Evolutionary conservation across 2,113 vertebrate species (phyloP).

Genomic region (Lophius piscatorius): DNA sequence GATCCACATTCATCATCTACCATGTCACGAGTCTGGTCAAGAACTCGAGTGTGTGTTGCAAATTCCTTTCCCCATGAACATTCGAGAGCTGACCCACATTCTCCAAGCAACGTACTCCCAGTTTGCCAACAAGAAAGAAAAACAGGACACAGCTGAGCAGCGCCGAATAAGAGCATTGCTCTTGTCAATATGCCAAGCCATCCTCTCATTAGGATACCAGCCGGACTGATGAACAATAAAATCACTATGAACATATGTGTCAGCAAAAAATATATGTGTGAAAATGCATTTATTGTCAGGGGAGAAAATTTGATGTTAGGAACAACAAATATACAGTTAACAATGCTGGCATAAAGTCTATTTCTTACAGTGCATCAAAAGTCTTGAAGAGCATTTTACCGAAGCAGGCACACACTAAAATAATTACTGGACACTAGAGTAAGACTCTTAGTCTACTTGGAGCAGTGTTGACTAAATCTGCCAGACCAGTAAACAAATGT

Average conservation of each 20-base stretch:
- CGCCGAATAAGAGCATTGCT: conserved; percentile 23
- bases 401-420: conserved; percentile 28
- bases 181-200: conserved; percentile 14
- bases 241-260: background rate
- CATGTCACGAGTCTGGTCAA: conserved; percentile 32
- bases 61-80: conserved; percentile 48
- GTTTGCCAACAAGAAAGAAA: conserved; percentile 41
- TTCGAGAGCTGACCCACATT: conserved; percentile 74
- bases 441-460: conserved; percentile 54
- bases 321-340: conserved; percentile 7
- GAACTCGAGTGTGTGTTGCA: conserved; percentile 32
- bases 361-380: conserved; percentile 10
- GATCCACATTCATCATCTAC: conserved; percentile 1
- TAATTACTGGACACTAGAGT: conserved; percentile 24
- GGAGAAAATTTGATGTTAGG: background rate
- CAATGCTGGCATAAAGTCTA: background rate
- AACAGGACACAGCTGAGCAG: conserved; percentile 32
- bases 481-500: conserved; percentile 34
- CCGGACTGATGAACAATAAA: background rate
- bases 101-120: conserved; percentile 46
- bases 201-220: conserved; percentile 10
- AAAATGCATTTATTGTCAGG: background rate
- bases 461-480: conserved; percentile 30
- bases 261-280: background rate
- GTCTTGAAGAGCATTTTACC: conserved; percentile 16